Base-by-base conservation (phyloP, 2,888 invertebrate species). In the Ophion ellenae region DNA sequence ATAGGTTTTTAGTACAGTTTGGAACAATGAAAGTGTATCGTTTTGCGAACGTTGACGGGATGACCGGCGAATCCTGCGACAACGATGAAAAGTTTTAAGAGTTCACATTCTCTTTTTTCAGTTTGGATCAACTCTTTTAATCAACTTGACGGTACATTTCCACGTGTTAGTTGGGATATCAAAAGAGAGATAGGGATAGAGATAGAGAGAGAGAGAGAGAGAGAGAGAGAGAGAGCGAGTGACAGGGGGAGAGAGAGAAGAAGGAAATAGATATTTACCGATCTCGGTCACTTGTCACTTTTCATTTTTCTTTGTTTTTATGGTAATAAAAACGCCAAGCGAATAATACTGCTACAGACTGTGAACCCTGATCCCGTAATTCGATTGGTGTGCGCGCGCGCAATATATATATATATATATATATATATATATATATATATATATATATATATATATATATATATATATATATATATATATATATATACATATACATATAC, bases 261-360 rank as follows among this genome's bases (percentile, higher is more conserved):
- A 20, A 53, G 64, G 59, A 73, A 32, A 64, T 70, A 36, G 66
- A 40, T 73, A 57, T 64, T 69, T 69, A 73, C n/a, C 71, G 63
- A 70, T 80, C 59, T 71, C 85, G 67, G 71, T 69, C 76, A 81
- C 64, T 69, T 59, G 73, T 75, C 69, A 57, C 64, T 63, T 36
- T 85, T 59, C 74, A 53, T 63, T 63, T 73, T 47, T 36, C 40
- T 59, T 63, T 63, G 14, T 74, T 3, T 64, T 77, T 81, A 40
- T 59, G 71, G 69, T 81, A 71, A 77, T 83, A 74, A 71, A 79
- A 79, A 84, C 85, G 85, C 75, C 85, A 80, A 85, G 81, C 73
- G 78, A 81, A 87, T 90, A 91, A 91, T 91, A 91, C 90, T 91
- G 91, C 86, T 87, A 79, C 78, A 86, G 89, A 84, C 78, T 81